Base-by-base conservation (phyloP, 2,888 invertebrate genomes). In the Ophion ellenae region DNA sequence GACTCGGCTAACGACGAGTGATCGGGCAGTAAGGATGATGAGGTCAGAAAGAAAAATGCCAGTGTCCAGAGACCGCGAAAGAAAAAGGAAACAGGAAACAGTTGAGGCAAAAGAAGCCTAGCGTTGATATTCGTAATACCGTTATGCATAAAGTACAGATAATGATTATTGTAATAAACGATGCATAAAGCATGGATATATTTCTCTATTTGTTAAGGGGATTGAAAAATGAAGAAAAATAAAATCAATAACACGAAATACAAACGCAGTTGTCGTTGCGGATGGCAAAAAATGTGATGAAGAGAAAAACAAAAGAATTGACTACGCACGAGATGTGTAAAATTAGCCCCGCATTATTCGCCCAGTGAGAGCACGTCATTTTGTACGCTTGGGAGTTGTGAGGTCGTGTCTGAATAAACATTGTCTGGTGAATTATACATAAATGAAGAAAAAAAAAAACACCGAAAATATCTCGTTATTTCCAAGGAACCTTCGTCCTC, bases 341-440 rank as follows among this genome's bases (percentile, higher is more conserved):
- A 76, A 90, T 91, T 92, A 93, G 93, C 93, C 93, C 93, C 93
- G 94, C 94, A 93, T 93, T 40, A 93, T 93, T 81, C 93, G 93
- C 93, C 93, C 94, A 93, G 95, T 96, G 95, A 95, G 95, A 95
- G 95, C 95, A 95, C 95, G 96, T 96, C 95, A 94, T 95, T 96
- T 96, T 96, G 96, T 95, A 95, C 95, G 96, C 96, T 96, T 96
- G 96, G 96, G 95, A 95, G 95, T 96, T 96, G 96, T 96, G 96
- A 96, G 96, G 96, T 96, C 96, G 96, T 96, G 40, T 6, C 96
- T 95, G 96, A 96, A 96, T 96, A 96, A 96, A 95, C 94, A 94
- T 94, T 95, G 95, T 95, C 95, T 95, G 95, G 95, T 95, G 94
- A 95, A 95, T 94, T 94, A 94, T 94, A 94, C 91, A 93, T 90